phyloP scores from a whole-genome alignment of 2,113 vertebrate species.

The Limanda limanda region DNA sequence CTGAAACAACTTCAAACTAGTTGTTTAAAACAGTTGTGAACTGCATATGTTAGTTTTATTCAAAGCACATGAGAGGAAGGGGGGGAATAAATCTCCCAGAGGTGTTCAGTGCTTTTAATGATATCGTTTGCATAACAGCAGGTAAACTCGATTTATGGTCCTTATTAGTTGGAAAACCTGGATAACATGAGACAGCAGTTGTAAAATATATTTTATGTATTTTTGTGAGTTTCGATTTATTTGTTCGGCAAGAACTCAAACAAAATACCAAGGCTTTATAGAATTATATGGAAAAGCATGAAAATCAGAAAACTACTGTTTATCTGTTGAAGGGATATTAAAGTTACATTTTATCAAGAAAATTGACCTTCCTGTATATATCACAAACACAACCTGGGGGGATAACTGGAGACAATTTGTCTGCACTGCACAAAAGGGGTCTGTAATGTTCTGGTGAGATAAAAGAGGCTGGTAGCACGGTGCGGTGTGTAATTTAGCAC shows the following conservation, averaged over 20 bases:
- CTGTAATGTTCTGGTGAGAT: slow-evolving; percentile 1
- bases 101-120: not conserved
- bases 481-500: not conserved
- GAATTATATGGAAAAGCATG: too few species aligned
- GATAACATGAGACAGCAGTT: not conserved
- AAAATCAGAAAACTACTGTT: too few species aligned
- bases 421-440: not conserved
- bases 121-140: not conserved
- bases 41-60: not conserved
- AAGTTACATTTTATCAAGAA: too few species aligned
- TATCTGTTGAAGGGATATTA: too few species aligned
- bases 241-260: not conserved
- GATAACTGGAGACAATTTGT: not conserved
- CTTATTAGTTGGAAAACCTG: not conserved
- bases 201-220: not conserved
- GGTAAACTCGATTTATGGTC: too few species aligned
- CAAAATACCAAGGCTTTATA: not conserved
- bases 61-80: not conserved
- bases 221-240: not conserved
- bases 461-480: slow-evolving; percentile 11
- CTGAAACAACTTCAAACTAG: not conserved
- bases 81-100: not conserved
- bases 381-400: not conserved
- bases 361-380: too few species aligned
- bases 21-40: not conserved